Evolutionary conservation across 2,888 invertebrate species (phyloP), one percentile per base, ranked within the genome.

Genomic region (Bruchidius siliquastri): DNA sequence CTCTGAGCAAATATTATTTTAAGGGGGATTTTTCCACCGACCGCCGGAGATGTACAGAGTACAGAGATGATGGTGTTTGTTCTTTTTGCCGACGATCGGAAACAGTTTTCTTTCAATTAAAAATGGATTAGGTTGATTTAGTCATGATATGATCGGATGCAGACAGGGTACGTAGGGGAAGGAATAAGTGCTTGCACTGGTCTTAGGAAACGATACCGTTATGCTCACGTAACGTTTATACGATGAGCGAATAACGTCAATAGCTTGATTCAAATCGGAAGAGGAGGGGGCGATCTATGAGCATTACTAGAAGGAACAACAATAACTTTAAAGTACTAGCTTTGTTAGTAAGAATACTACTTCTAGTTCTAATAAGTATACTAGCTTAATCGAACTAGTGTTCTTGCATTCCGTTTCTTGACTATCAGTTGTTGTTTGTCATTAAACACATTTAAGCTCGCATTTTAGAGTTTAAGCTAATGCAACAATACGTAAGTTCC

Each of bases 1-100:
- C 79, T 49, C 76, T 73, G 77, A 74, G 78, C 79, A 84, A 84
- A 85, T 85, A 84, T 85, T 85, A 83, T 85, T 83, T 79, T 81
- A 84, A 82, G 81, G 84, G 84, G 84, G 79, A 79, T 80, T 81
- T 81, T 82, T 81, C 78, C 67, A 49, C 68, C 70, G 67, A 30
- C 71, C 72, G 71, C 69, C 72, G 32, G 76, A 72, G 71, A 69
- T 22, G 32, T 69, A 71, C 49, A 8, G 49, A 49, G 49, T 49
- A 49, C 49, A 49, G 49, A 8, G 49, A 49, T 49, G 49, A 49
- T 49, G 49, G 49, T 49, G 49, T 49, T 49, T 49, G 49, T 49
- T 49, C 49, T 49, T 49, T 49, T 49, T 49, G 49, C 49, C 49
- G 49, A 49, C 49, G 49, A 49, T 49, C 49, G 49, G 49, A 49